Evolutionary conservation across 2,113 vertebrate species (phyloP), one percentile per base, ranked within the genome.

Genomic region (Prochilodus magdalenae): DNA sequence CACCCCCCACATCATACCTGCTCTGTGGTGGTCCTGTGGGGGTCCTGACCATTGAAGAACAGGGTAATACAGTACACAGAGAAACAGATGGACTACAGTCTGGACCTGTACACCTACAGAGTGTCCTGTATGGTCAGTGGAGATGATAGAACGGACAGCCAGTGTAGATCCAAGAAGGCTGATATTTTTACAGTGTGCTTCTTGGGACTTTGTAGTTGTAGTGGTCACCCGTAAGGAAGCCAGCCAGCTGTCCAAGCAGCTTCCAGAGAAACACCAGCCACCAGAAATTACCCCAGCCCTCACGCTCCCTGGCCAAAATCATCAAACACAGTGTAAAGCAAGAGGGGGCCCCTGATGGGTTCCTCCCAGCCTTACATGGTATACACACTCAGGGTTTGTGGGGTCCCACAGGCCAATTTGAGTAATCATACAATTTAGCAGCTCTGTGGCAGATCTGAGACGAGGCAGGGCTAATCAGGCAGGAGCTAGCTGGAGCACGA

Each of bases 361-460:
- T 92, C 91, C 93, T 92, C 89, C 63, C 91, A 88, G 93, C 93
- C 93, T 94, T 94, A 93, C 93, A 94, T 92, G 91, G 88, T 82
- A 78, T 79, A 76, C 80, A 86, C 80, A 90, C 87, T 87, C 90
- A 86, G 66, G 72, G 75, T 40, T 90, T 88, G 88, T 87, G 72
- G 57, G 85, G 83, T 92, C 94, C 92, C 93, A 73, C 79, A 90
- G 92, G 94, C 92, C 91, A 92, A 93, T 92, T 94, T 94, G 67
- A 86, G 89, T 94, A 95, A 97, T 96, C 93, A 93, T 92, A 92
- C 91, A 96, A 94, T 96, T 95, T 95, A 94, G 75, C 93, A 94
- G 93, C 92, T 93, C 92, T 87, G 93, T 94, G 89, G 92, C 93
- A 95, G 92, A 94, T 94, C 90, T 79, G 90, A 95, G 93, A 96